A percentile compares a stretch with the other conserved stretches of the same genome.
phyloP scores from a whole-genome alignment of 1,140 invertebrate species.

The Anastrepha ludens region DNA sequence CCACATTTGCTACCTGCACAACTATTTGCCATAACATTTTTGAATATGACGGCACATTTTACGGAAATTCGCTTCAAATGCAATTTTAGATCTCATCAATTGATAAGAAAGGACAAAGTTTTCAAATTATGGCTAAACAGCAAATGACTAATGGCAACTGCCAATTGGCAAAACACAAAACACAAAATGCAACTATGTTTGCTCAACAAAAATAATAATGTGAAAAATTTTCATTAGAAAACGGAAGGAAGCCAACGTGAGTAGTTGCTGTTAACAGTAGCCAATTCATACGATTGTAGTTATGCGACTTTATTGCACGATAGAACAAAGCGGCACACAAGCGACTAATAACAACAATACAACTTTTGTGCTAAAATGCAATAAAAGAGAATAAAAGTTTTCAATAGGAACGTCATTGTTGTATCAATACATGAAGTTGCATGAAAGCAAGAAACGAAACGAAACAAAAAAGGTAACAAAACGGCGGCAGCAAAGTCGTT shows the following conservation, averaged over 20 bases:
- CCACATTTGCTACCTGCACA: not conserved
- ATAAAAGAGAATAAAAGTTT: not conserved
- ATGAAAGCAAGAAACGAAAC: constrained; percentile 3
- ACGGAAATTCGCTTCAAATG: constrained; percentile 50
- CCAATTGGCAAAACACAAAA: constrained; percentile 40
- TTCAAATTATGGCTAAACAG: constrained; percentile 51
- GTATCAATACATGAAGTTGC: constrained; percentile 34
- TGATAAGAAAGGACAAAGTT: constrained; percentile 58
- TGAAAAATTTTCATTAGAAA: constrained; percentile 27
- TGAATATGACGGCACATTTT: constrained; percentile 30
- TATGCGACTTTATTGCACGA: constrained; percentile 30
- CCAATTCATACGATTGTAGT: constrained; percentile 16
- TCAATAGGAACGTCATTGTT: constrained; percentile 23
- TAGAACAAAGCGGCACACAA: not conserved
- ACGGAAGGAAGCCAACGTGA: constrained; percentile 28
- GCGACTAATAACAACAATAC: not conserved
- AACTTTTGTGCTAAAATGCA: constrained; percentile 1
- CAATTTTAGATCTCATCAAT: constrained; percentile 59
- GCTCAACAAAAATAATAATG: not conserved
- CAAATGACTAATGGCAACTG: constrained; percentile 43
- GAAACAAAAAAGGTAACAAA: not conserved
- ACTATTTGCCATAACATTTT: not conserved
- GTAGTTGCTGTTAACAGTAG: constrained; percentile 3
- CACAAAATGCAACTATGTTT: not conserved
- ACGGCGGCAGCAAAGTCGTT: not conserved